Evolutionary conservation across 2,797 vertebrate species (phyloP).

Genomic region (Selene dorsalis): DNA sequence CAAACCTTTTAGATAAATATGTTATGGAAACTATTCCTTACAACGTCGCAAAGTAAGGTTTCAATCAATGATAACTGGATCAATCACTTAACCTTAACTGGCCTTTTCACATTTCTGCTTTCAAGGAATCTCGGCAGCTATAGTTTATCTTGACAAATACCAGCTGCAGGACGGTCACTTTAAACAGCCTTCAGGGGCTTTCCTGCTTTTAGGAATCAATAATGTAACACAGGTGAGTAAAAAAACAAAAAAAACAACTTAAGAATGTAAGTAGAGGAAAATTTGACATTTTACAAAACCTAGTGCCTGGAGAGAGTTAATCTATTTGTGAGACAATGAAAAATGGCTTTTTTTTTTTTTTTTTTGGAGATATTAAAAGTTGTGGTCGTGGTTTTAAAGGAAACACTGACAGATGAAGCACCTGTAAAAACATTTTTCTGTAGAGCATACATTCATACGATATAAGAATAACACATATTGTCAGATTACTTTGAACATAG

Average conservation of each 20-base stretch:
- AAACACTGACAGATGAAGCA: not conserved
- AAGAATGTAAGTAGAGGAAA: conserved; percentile 13
- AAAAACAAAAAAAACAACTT: conserved; percentile 39
- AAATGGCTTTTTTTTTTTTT: not conserved
- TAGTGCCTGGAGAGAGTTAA: not conserved
- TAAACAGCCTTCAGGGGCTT: conserved; percentile 76
- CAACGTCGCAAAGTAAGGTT: not conserved
- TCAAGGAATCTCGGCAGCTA: conserved; percentile 66
- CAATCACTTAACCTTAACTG: conserved; percentile 67
- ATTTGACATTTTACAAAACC: conserved; percentile 33
- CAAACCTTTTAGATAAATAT: not conserved
- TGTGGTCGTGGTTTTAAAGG: not conserved
- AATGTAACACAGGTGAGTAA: conserved; percentile 75
- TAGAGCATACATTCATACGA: not conserved
- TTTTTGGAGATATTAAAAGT: not conserved
- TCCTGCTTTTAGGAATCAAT: conserved; percentile 72
- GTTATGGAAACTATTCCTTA: not conserved
- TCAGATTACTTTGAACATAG: not conserved
- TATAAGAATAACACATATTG: not conserved
- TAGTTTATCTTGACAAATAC: conserved; percentile 80
- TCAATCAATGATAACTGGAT: conserved; percentile 61
- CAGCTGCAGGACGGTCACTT: conserved; percentile 78
- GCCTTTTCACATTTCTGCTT: conserved; percentile 72
- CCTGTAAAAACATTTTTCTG: not conserved
- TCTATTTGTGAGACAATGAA: conserved; percentile 11